Conservation (phyloP, 2,113 vertebrate species). For the Erinaceus europaeus region DNA sequence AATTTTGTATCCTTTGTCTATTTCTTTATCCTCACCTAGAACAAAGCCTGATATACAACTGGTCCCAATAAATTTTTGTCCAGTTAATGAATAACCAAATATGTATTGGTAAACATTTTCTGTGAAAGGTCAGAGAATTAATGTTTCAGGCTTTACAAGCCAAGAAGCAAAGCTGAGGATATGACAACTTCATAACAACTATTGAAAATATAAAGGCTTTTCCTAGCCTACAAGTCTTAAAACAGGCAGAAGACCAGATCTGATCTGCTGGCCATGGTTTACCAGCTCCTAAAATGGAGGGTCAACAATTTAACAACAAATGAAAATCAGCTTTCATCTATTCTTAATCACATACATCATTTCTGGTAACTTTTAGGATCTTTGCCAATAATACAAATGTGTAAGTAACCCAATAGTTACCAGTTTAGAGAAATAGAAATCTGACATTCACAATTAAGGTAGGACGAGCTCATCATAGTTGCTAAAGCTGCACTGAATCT, state of each 20-base stretch:
- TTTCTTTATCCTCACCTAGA: background rate
- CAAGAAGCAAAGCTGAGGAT: background rate
- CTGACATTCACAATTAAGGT: background rate
- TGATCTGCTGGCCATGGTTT: background rate
- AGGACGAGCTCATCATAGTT: background rate
- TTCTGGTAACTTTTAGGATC: constrained; percentile 24
- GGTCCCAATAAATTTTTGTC: background rate
- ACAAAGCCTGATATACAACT: background rate
- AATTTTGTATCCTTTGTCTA: background rate
- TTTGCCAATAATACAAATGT: background rate
- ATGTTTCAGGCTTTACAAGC: background rate
- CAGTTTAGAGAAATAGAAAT: background rate
- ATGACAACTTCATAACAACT: background rate
- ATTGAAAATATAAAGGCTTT: background rate
- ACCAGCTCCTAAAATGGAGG: background rate
- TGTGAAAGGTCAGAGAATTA: background rate
- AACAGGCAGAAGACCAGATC: background rate
- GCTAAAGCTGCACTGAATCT: too few relatives aligned
- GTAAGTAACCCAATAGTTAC: background rate
- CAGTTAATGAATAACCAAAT: background rate
- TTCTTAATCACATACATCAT: background rate
- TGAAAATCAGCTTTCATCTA: background rate
- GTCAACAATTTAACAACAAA: background rate
- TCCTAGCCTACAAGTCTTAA: background rate
- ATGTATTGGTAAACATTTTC: background rate